phyloP scores from a whole-genome alignment of 2,797 vertebrate species.

The Luscinia luscinia region DNA sequence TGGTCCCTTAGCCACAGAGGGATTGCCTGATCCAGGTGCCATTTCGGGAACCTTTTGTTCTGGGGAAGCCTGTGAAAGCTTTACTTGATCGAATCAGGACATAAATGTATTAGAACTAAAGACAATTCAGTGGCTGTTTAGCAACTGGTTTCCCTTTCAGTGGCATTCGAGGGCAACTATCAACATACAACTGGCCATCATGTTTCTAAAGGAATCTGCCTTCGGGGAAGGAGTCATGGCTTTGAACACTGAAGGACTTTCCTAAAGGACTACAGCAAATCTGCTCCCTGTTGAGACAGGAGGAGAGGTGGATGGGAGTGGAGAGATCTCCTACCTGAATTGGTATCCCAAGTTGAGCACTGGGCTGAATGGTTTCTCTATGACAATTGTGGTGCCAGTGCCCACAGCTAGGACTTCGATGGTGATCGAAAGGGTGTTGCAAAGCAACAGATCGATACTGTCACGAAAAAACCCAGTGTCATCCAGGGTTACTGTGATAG shows the following conservation, averaged over 20 bases:
- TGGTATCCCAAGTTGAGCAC: too few species aligned
- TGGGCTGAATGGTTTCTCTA: too few species aligned
- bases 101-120: background rate
- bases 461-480: too few species aligned
- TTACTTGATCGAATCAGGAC: background rate
- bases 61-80: background rate
- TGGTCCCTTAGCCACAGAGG: background rate
- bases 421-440: too few species aligned
- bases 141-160: background rate
- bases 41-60: background rate
- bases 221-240: background rate
- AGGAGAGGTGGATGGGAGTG: fast-evolving
- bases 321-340: background rate
- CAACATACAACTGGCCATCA: background rate
- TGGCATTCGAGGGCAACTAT: background rate
- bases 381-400: too few species aligned
- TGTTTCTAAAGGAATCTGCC: background rate
- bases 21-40: fast-evolving
- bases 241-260: background rate
- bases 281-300: background rate
- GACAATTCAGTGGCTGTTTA: background rate
- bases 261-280: background rate
- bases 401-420: too few species aligned
- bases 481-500: too few species aligned
- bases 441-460: too few species aligned